phyloP scores from a whole-genome alignment of 2,888 invertebrate genomes.

The Willowsia nigromaculata region DNA sequence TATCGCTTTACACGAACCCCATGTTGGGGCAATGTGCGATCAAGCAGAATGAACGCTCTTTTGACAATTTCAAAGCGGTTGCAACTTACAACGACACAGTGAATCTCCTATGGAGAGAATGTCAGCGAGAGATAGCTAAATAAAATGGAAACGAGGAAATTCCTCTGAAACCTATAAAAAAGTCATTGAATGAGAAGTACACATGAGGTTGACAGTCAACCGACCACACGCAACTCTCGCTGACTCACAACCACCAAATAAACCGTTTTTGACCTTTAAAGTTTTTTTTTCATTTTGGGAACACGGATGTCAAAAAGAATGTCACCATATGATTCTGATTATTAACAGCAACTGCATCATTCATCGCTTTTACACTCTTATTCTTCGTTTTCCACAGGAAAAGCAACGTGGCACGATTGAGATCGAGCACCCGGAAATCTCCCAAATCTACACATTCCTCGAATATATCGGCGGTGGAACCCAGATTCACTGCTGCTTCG shows the following conservation, averaged over 20 bases:
- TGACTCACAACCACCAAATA: neutral
- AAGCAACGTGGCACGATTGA: conserved; percentile 59
- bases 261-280: conserved; percentile 26
- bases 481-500: conserved; percentile 81
- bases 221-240: neutral
- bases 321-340: conserved; percentile 10
- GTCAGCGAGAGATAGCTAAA: conserved; percentile 39
- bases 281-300: neutral
- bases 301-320: neutral
- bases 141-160: neutral
- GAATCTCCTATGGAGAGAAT: conserved; percentile 39
- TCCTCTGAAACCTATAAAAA: neutral
- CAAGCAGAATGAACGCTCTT: too few relatives aligned
- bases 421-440: conserved; percentile 66
- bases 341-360: neutral
- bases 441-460: conserved; percentile 81
- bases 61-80: neutral
- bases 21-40: too few relatives aligned
- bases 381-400: conserved; percentile 52
- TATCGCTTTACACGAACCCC: too few relatives aligned
- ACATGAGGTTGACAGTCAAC: neutral
- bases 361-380: neutral
- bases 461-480: conserved; percentile 83
- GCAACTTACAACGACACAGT: neutral
- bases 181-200: neutral